Conservation (phyloP, 2,113 vertebrate genomes). For the Calonectris borealis region DNA sequence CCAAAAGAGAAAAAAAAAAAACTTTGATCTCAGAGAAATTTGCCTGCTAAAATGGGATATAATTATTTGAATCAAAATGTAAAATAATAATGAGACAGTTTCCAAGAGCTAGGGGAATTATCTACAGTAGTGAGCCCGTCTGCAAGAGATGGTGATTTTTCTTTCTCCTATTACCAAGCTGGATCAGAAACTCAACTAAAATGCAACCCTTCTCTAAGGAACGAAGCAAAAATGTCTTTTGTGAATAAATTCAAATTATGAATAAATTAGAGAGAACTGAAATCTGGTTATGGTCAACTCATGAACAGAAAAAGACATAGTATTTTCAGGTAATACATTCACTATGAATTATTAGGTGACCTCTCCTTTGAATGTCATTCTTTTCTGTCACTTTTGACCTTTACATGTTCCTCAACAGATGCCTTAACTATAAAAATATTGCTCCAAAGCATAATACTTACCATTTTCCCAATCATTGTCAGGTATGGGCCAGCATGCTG, state of each 20-base stretch:
- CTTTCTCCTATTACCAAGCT: neutral
- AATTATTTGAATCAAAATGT: constrained; percentile 11
- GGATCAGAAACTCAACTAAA: neutral
- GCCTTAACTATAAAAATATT: neutral
- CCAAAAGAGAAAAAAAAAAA: neutral
- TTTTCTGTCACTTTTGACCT: neutral
- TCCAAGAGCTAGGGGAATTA: neutral
- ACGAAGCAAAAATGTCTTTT: neutral
- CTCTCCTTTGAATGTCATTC: neutral
- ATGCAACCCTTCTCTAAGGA: neutral
- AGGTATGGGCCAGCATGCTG: constrained; percentile 94
- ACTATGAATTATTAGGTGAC: neutral
- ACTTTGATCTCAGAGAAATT: constrained; percentile 11
- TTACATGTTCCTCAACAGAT: neutral
- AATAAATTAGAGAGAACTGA: neutral
- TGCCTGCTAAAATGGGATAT: neutral
- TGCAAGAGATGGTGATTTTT: neutral
- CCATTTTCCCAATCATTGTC: constrained; percentile 98
- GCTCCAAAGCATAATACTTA: constrained; percentile 55
- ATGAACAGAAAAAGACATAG: neutral
- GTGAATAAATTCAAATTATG: neutral
- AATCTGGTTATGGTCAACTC: neutral
- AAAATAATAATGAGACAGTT: neutral
- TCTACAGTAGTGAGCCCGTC: neutral
- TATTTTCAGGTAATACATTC: neutral